phyloP scores from a whole-genome alignment of 2,888 invertebrate genomes.

The Tinea trinotella region DNA sequence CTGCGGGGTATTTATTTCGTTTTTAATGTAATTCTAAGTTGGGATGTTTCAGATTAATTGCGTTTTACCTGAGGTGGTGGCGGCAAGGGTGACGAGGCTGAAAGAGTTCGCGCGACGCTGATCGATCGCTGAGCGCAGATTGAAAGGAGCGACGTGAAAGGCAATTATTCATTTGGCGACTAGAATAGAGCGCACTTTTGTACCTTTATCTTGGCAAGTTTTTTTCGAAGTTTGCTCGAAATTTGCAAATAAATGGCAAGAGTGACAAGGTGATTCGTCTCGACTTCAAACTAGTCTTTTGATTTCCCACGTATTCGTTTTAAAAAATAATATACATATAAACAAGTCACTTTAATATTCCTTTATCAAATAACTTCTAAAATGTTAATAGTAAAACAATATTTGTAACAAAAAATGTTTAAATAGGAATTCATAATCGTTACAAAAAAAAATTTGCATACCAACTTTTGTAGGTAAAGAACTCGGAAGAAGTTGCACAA shows the following conservation, averaged over 20 bases:
- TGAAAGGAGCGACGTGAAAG: constrained; percentile 70
- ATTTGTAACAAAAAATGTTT: background rate
- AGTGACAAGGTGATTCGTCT: constrained; percentile 66
- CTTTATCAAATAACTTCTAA: background rate
- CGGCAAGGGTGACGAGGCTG: constrained; percentile 65
- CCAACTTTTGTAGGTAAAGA: constrained; percentile 33
- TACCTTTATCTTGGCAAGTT: constrained; percentile 62
- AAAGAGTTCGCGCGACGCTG: constrained; percentile 70
- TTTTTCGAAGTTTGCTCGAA: constrained; percentile 67
- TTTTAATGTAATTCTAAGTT: constrained; percentile 72
- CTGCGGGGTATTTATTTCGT: constrained; percentile 62
- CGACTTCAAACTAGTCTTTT: constrained; percentile 28
- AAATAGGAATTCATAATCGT: constrained; percentile 6
- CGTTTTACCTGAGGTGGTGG: constrained; percentile 60
- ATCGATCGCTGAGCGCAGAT: constrained; percentile 66
- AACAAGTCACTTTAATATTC: background rate
- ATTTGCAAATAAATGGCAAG: constrained; percentile 70
- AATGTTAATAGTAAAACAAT: background rate
- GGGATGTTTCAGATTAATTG: constrained; percentile 73
- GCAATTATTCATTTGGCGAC: constrained; percentile 72
- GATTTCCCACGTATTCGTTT: background rate
- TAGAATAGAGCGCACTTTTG: constrained; percentile 70
- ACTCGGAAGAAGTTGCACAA: constrained; percentile 66
- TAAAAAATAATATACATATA: background rate
- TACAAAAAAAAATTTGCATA: constrained; percentile 60